phyloP scores from a whole-genome alignment of 2,888 invertebrate genomes.

The Sepioteuthis lessoniana region DNA sequence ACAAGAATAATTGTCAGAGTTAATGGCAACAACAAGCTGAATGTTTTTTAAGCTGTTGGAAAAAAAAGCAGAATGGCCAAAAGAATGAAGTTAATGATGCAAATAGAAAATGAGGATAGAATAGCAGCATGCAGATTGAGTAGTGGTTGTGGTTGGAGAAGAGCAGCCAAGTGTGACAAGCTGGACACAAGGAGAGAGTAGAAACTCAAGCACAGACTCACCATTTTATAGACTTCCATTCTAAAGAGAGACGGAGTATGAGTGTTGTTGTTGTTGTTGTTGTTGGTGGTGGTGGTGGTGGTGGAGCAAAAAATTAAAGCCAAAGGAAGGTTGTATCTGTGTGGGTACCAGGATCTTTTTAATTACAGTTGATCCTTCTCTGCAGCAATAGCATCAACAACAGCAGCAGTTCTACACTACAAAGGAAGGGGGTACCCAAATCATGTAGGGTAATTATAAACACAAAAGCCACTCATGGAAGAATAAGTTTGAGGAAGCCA shows the following conservation, averaged over 20 bases:
- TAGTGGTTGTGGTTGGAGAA: not conserved
- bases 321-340: slow-evolving; percentile 10
- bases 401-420: slow-evolving; percentile 48
- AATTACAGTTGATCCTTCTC: not conserved
- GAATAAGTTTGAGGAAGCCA: not conserved
- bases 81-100: not conserved
- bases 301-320: not conserved
- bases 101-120: not conserved
- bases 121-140: not conserved
- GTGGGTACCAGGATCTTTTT: not conserved
- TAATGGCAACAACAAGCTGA: no score
- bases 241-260: slow-evolving; percentile 35
- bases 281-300: not conserved
- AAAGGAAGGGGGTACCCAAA: slow-evolving; percentile 34
- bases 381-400: slow-evolving; percentile 39
- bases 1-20: no score
- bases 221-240: slow-evolving; percentile 48
- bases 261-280: not conserved
- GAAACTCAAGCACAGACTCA: slow-evolving; percentile 42
- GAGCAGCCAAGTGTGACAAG: not conserved
- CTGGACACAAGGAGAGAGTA: not conserved
- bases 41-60: not conserved
- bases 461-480: not conserved
- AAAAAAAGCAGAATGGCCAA: not conserved
- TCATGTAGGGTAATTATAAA: not conserved